Base-by-base conservation (phyloP, 2,888 invertebrate species). In the Leucophenga maculata region DNA sequence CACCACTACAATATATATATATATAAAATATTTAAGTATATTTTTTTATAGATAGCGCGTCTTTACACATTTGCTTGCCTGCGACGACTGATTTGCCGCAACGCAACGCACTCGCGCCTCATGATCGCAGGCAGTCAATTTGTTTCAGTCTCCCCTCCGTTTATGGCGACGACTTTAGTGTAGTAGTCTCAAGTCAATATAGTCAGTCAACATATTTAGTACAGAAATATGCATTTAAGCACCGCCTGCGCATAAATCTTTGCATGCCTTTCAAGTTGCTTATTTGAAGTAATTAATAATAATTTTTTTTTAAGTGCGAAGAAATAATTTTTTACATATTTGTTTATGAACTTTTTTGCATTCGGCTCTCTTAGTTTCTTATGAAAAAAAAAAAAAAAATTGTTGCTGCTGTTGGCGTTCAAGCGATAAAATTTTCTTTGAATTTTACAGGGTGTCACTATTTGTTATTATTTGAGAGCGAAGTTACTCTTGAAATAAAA, bases 41-140 rank as follows among this genome's bases (percentile, higher is more conserved):
- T 62, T 67, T 59, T 57, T 50, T 18, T 57, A 11, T 64, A 65
- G 13, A 1, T 48, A 26, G 16, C 16, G 69, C 78, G 79, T 79
- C 79, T 79, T 82, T 77, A 73, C 80, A 71, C 78, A 74, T 74
- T 80, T 82, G 76, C 76, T 76, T 75, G 79, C 75, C 74, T 52
- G 73, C 69, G 65, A 54, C 69, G 80, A 80, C 80, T 80, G 79
- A 65, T 71, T 39, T 39, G 39, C 11, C 69, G 67, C 55, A 67
- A 57, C 69, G 67, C 55, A 67, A 57, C 26, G 69, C 70, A 55
- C 26, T 74, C 73, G 32, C 73, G 72, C 69, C 70, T 75, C 70
- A 69, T 64, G 11, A 39, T 39, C 6, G 39, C 39, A 39, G 39
- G 39, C 39, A 39, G 39, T 73, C 67, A 62, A 60, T 68, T 66